Conservation (phyloP, 2,113 vertebrate species). For the Chauna torquata region DNA sequence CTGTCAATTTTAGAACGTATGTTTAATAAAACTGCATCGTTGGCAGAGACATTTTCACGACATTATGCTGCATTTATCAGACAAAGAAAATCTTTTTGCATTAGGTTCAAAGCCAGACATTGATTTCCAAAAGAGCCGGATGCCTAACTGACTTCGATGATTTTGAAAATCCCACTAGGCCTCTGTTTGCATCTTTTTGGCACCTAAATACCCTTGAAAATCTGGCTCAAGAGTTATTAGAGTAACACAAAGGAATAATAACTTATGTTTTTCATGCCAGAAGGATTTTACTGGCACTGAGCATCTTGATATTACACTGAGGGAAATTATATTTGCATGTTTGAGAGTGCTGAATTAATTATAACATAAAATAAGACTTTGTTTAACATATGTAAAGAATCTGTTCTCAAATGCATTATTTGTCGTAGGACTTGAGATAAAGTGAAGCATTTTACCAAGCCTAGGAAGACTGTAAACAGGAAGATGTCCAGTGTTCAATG, state of each 20-base stretch:
- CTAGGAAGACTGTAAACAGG: background rate
- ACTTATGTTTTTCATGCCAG: slow-evolving; percentile 29
- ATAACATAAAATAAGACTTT: slow-evolving; percentile 42
- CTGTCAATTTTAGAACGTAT: background rate
- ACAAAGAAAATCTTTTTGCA: slow-evolving; percentile 10
- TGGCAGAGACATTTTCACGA: background rate
- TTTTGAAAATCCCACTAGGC: slow-evolving; percentile 13
- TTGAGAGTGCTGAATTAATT: slow-evolving; percentile 50
- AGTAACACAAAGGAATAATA: slow-evolving; percentile 13
- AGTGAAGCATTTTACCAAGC: background rate
- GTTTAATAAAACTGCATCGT: background rate
- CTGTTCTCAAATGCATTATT: slow-evolving; percentile 30
- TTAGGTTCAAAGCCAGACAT: slow-evolving; percentile 37
- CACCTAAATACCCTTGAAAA: background rate
- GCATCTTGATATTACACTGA: slow-evolving; percentile 28
- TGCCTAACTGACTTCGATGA: background rate
- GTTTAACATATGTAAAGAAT: slow-evolving; percentile 45
- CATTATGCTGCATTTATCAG: background rate
- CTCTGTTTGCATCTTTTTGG: slow-evolving; percentile 18
- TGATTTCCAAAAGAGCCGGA: background rate
- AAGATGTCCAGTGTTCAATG: background rate
- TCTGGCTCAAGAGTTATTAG: slow-evolving; percentile 25
- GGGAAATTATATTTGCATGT: slow-evolving; percentile 52
- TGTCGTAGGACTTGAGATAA: background rate
- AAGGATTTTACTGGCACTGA: slow-evolving; percentile 45